A percentile compares a stretch with the other conserved stretches of the same genome.
Evolutionary conservation across 1,140 invertebrate species (phyloP).

Genomic region (Pseudomyrmex pallidus): DNA sequence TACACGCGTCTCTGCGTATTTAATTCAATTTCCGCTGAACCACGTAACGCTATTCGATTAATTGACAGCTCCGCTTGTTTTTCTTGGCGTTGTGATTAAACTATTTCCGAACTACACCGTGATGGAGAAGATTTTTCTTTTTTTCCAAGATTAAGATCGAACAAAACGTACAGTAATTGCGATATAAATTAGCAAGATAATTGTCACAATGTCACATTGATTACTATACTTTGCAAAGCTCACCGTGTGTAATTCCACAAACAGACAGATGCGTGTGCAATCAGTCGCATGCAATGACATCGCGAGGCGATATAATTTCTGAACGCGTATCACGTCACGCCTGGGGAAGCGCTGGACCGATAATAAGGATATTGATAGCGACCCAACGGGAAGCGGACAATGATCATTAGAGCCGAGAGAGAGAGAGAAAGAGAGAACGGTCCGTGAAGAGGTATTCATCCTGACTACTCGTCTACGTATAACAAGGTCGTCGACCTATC

Average conservation of each 20-base stretch:
- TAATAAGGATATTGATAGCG: constrained; percentile 78
- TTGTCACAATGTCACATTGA: background rate
- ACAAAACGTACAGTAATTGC: constrained; percentile 12
- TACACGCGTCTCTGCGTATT: background rate
- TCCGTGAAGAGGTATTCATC: constrained; percentile 71
- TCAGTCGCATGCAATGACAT: constrained; percentile 13
- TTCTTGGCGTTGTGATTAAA: background rate
- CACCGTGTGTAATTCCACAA: constrained; percentile 29
- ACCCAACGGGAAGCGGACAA: constrained; percentile 74
- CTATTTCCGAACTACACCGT: too few species aligned
- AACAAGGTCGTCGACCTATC: constrained; percentile 62
- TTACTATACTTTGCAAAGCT: constrained; percentile 20
- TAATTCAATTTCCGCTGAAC: background rate
- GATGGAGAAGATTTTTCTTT: too few species aligned
- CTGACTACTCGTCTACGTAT: constrained; percentile 60
- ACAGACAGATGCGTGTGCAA: constrained; percentile 20
- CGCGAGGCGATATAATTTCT: constrained; percentile 26
- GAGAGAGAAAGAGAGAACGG: background rate
- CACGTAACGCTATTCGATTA: background rate
- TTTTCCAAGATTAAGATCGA: constrained; percentile 31
- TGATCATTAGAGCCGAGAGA: constrained; percentile 71
- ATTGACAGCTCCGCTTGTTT: background rate
- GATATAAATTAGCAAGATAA: constrained; percentile 5
- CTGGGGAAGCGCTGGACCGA: constrained; percentile 63
- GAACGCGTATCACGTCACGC: constrained; percentile 48